These are phyloP conservation scores for Carcina quercana DNA, from an alignment of 2,888 invertebrate species.

Conservation along the genomic window DNA sequence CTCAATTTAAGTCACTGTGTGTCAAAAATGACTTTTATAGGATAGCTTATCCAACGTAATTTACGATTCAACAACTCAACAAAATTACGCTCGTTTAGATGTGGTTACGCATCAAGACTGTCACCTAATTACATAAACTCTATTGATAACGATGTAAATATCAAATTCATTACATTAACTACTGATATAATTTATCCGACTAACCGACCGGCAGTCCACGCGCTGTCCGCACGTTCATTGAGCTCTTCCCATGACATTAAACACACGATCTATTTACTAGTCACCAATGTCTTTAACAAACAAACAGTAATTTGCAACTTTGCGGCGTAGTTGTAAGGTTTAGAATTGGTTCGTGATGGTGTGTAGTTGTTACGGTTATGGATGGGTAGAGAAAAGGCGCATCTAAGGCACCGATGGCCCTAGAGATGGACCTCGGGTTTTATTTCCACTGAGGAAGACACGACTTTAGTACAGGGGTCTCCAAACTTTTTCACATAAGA, in stretches of 20 bases:
- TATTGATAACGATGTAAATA: slow-evolving; percentile 27
- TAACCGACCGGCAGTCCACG: slow-evolving; percentile 64
- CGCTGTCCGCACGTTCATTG: slow-evolving; percentile 71
- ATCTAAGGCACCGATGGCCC: slow-evolving; percentile 71
- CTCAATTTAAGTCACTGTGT: no score
- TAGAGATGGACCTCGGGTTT: slow-evolving; percentile 72
- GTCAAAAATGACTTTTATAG: no score
- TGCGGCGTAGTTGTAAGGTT: not conserved
- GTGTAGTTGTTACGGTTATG: slow-evolving; percentile 26
- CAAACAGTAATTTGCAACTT: slow-evolving; percentile 10
- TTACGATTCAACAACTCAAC: no score
- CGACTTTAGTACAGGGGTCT: no score
- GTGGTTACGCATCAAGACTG: slow-evolving; percentile 13
- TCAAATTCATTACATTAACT: slow-evolving; percentile 33
- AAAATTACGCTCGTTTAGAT: slow-evolving; percentile 4
- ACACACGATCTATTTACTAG: slow-evolving; percentile 18
- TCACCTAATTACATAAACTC: slow-evolving; percentile 21
- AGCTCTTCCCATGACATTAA: slow-evolving; percentile 75
- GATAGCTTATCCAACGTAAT: no score
- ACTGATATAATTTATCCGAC: slow-evolving; percentile 38
- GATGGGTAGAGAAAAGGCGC: slow-evolving; percentile 48
- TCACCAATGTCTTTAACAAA: slow-evolving; percentile 1
- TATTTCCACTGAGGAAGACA: slow-evolving; percentile 73
- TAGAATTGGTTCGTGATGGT: not conserved
- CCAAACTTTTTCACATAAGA: no score